Evolutionary conservation across 2,113 vertebrate species (phyloP).

Genomic region (Colistium nudipinnis): DNA sequence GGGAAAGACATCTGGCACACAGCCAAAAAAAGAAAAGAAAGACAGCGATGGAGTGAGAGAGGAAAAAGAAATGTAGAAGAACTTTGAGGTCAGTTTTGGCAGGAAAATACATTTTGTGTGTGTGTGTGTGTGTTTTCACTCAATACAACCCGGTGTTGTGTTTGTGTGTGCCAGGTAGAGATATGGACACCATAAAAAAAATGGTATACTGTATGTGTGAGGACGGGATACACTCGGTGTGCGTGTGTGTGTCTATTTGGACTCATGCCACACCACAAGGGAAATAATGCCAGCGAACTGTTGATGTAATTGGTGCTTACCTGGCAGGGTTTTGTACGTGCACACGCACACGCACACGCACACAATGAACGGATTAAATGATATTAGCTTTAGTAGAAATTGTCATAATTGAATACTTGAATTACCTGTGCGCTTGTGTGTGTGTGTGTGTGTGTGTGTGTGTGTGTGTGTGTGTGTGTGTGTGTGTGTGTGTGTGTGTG

Average conservation of each 20-base stretch:
- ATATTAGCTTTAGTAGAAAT: constrained; percentile 71
- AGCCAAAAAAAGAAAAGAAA: constrained; percentile 52
- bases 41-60: constrained; percentile 39
- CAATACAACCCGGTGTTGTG: background rate
- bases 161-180: constrained; percentile 27
- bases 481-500: constrained; percentile 4
- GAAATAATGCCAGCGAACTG: constrained; percentile 65
- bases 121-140: background rate
- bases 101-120: constrained; percentile 22
- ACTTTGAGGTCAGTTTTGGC: constrained; percentile 49
- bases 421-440: constrained; percentile 35
- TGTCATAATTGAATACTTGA: constrained; percentile 67
- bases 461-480: constrained; percentile 4
- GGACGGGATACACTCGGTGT: constrained; percentile 23
- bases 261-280: constrained; percentile 57
- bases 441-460: constrained; percentile 14
- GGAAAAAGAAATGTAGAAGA: constrained; percentile 45
- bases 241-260: constrained; percentile 57
- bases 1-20: constrained; percentile 59
- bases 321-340: constrained; percentile 65
- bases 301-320: constrained; percentile 79
- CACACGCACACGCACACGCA: background rate
- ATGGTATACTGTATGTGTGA: constrained; percentile 25
- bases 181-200: constrained; percentile 25
- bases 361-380: constrained; percentile 60